phyloP scores from a whole-genome alignment of 2,797 vertebrate species.

The Limosa lapponica region DNA sequence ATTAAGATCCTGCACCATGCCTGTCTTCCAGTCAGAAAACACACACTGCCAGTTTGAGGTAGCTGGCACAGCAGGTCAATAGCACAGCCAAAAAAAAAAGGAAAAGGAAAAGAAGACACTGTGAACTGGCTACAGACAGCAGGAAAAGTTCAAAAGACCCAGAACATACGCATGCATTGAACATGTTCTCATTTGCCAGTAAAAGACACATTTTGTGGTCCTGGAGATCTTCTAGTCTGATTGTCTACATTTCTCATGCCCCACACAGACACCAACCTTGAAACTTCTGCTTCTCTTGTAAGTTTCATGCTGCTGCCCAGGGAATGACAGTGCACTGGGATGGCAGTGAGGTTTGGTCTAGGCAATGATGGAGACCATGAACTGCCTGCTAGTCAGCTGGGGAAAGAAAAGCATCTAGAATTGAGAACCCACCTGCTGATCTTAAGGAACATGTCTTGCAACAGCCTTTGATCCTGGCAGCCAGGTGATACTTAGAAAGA shows the following conservation, averaged over 20 bases:
- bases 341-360: neutral
- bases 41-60: neutral
- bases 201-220: neutral
- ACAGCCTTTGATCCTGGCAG: neutral
- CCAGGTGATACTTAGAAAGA: neutral
- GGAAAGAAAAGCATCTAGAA: neutral
- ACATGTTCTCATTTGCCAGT: neutral
- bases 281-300: neutral
- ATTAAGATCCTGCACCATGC: neutral
- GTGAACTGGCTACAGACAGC: neutral
- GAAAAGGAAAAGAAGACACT: neutral
- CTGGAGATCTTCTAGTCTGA: neutral
- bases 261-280: neutral
- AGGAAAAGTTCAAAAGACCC: neutral
- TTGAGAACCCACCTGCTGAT: neutral
- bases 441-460: neutral
- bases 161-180: neutral
- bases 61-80: neutral
- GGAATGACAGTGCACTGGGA: neutral
- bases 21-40: neutral
- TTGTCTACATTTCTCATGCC: neutral
- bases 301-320: fast-evolving
- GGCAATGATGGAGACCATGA: neutral
- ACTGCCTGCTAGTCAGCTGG: neutral
- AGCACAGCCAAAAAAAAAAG: neutral